Evolutionary conservation across 2,113 vertebrate genomes (phyloP), one percentile per base, ranked within the genome.

Genomic region (Rhinopomastus cyanomelas): DNA sequence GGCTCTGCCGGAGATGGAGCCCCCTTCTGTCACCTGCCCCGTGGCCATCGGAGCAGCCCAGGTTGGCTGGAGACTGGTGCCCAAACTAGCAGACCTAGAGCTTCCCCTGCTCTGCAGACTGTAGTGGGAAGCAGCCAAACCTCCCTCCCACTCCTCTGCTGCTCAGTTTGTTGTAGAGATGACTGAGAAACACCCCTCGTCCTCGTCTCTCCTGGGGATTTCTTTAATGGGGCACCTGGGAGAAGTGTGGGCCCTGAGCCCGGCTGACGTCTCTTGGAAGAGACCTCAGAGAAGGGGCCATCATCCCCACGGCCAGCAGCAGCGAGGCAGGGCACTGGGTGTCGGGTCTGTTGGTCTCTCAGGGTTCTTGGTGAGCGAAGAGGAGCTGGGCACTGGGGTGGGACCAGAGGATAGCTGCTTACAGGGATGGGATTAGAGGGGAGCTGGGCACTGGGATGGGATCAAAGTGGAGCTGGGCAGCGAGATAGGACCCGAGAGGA

Each of bases 1-100:
- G 52, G 69, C 37, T 0, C 62, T 64, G 42, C 0, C 15, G 2
- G 27, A 7, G 46, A 7, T 34, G 14, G 1, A 2, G 16, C 32
- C 25, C 22, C 17, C 8, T 30, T 37, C 16, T 39, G 52, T 67
- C 65, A 26, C 32, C 71, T 39, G 53, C 27, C 42, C n/a, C 2
- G 0, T 4, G 37, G 55, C 53, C 2, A 0, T 26, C 32, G 11
- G n/a, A 56, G 27, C 52, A 26, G 64, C 14, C 18, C 29, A 12
- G 75, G 16, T 7, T 61, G 60, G 60, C 59, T 53, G 75, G 7
- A 32, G 8, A 25, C 26, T 26, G 11, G 29, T 46, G 21, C 36
- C 49, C 60, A 25, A 3, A 61, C 25, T 53, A 79, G 57, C 34
- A 52, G 46, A 6, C 30, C 75, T 67, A 4, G 3, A 22, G 19